These are phyloP conservation scores for Sarotherodon lohbergeri DNA, from an alignment of 2,113 vertebrate species.

Conservation along the genomic window DNA sequence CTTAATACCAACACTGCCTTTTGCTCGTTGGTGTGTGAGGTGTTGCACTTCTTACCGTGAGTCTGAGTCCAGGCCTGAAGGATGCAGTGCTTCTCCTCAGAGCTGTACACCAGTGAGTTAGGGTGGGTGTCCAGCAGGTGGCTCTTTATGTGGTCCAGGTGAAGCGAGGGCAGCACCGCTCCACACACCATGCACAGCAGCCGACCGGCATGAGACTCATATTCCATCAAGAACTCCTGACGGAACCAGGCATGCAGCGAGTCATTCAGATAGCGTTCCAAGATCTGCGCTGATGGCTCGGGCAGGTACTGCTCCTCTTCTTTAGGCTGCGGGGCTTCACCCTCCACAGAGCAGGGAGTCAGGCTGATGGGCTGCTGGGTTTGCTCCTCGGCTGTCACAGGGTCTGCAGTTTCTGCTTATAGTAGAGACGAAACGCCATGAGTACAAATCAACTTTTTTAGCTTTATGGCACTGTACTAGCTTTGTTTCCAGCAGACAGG, in stretches of 20 bases:
- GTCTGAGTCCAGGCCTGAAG: constrained; percentile 82
- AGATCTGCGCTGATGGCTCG: constrained; percentile 38
- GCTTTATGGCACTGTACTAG: background rate
- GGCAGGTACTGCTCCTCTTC: constrained; percentile 26
- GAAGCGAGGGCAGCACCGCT: constrained; percentile 78
- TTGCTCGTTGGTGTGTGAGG: background rate
- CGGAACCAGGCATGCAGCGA: constrained; percentile 88
- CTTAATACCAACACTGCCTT: accelerated
- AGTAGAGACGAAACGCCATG: background rate
- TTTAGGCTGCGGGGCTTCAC: background rate
- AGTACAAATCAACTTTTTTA: accelerated
- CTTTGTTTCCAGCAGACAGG: background rate
- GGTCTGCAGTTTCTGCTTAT: constrained; percentile 23
- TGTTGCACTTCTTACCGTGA: constrained; percentile 50
- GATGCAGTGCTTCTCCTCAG: constrained; percentile 82
- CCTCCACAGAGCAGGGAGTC: constrained; percentile 6
- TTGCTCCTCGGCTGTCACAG: constrained; percentile 19
- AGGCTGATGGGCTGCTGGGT: background rate
- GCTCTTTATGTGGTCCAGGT: constrained; percentile 86
- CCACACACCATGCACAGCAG: constrained; percentile 88
- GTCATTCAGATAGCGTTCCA: constrained; percentile 85
- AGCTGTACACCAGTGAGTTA: constrained; percentile 80
- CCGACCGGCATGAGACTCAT: constrained; percentile 79
- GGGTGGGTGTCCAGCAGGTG: constrained; percentile 87
- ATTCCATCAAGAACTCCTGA: constrained; percentile 91